Base-by-base conservation (phyloP, 2,797 vertebrate genomes). In the Eulemur rubriventer region DNA sequence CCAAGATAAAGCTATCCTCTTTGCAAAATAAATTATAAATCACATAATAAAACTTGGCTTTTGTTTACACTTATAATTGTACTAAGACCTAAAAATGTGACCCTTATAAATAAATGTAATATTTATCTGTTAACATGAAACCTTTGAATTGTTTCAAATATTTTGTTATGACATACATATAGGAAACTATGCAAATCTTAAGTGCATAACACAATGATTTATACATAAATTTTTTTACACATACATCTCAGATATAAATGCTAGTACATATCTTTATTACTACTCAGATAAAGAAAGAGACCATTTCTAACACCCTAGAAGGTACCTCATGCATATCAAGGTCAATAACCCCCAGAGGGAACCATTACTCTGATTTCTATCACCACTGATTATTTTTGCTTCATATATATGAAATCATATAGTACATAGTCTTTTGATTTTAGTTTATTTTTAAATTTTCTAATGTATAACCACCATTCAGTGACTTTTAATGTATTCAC, bases 41-140 rank as follows among this genome's bases (percentile, higher is more conserved):
- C 33, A 69, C 43, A 67, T 61, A 70, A 83, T 94, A 24, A 78
- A 59, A 75, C 78, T 26, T 82, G 72, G 46, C 41, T 67, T 89
- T 92, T 92, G 2, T 89, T 41, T 67, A 20, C 20, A 38, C 57
- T 96, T 89, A 17, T 30, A 59, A 13, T 78, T 90, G 80, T 57
- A 59, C 24, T 72, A 85, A 89, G 24, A 65, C 13, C 26, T 73
- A 78, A 94, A 90, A 79, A 26, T 55, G 38, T 79, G 76, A 28
- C 20, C 43, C 13, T 94, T 89, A 33, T 38, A 94, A 70, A 72
- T 76, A 94, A 69, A 57, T 82, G 20, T 83, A 67, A n/a, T 70
- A 90, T 92, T 95, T 92, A 73, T 65, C 48, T 89, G 30, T 85
- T 33, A 43, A 35, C 35, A 91, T 33, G 30, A 94, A 92, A 84